Percentiles rank a stretch among this genome's conserved stretches.
phyloP scores from a whole-genome alignment of 2,113 vertebrate species.

The Cheirogaleus medius region DNA sequence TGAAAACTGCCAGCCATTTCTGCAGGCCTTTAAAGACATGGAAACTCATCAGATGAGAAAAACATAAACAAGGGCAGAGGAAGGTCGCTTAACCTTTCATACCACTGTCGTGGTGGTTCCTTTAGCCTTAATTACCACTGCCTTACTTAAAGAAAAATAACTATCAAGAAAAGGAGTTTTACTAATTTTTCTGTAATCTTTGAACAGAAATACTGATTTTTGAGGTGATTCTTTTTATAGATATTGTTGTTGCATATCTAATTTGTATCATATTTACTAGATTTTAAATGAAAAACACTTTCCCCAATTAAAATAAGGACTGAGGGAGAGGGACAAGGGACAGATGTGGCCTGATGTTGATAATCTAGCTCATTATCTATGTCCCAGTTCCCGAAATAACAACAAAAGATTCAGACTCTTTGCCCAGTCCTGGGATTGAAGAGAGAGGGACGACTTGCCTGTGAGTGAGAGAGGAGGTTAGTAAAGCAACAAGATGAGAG shows the following conservation, averaged over 20 bases:
- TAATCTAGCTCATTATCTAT: not conserved
- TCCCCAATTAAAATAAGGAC: not conserved
- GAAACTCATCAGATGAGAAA: slow-evolving; percentile 17
- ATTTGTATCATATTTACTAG: not conserved
- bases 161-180: not conserved
- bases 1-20: slow-evolving; percentile 39
- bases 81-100: not conserved
- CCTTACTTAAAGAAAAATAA: not conserved
- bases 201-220: not conserved
- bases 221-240: not conserved
- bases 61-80: not conserved
- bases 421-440: not conserved
- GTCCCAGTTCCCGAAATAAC: not conserved
- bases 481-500: not conserved
- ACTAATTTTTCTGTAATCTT: not conserved
- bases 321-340: not conserved
- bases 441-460: not conserved
- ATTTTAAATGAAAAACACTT: slow-evolving; percentile 20
- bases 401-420: not conserved
- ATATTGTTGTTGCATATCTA: not conserved
- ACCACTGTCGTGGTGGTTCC: not conserved
- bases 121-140: not conserved
- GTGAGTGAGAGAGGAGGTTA: not conserved
- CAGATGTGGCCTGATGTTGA: not conserved
- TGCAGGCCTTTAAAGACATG: not conserved